Conservation (phyloP, 1,140 invertebrate species). For the Druon quercuslanigerum region DNA sequence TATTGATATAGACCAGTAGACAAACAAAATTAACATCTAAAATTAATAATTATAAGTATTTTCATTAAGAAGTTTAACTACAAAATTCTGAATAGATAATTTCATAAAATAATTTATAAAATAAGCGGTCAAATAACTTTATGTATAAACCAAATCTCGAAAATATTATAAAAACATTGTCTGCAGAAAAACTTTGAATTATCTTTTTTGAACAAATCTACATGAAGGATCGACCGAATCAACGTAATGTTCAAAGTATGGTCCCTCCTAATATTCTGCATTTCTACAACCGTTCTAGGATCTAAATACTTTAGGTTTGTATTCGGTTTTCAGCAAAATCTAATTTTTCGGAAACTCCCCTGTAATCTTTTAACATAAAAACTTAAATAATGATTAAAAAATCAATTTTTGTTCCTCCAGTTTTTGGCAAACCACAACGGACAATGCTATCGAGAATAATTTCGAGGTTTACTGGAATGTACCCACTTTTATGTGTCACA, state of each 20-base stretch:
- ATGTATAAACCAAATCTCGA: no score
- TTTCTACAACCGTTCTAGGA: not conserved
- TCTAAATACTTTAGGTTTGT: not conserved
- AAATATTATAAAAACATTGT: no score
- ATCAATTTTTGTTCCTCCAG: conserved; percentile 38
- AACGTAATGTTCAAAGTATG: not conserved
- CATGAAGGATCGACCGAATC: not conserved
- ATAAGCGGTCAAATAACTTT: no score
- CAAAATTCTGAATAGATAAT: no score
- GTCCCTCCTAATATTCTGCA: not conserved
- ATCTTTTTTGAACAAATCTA: not conserved
- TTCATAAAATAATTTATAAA: no score
- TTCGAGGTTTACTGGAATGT: conserved; percentile 88
- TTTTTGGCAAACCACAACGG: conserved; percentile 38
- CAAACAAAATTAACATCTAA: no score
- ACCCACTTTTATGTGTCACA: conserved; percentile 83
- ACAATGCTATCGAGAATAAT: conserved; percentile 42
- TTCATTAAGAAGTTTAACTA: no score
- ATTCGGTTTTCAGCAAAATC: not conserved
- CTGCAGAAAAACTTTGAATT: not conserved
- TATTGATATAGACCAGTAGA: no score
- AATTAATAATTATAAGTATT: no score
- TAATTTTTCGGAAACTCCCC: not conserved
- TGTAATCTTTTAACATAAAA: not conserved
- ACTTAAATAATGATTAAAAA: not conserved